Conservation (phyloP, 1,140 invertebrate species). For the Sitophilus oryzae region DNA sequence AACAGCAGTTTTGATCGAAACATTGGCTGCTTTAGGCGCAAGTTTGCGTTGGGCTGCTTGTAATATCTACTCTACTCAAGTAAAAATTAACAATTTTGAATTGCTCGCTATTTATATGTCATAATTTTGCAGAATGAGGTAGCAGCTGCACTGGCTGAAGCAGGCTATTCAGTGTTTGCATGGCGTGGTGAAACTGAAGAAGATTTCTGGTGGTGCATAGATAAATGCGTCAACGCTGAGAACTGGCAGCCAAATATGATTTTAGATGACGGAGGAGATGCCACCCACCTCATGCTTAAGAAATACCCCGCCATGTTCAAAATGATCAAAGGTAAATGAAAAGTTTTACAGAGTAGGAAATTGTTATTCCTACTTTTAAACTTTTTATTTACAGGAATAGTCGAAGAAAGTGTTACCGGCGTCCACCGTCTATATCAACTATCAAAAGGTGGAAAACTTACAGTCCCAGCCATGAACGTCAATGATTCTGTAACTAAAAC, state of each 20-base stretch:
- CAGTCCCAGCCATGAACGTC: constrained; percentile 98
- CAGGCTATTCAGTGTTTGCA: constrained; percentile 84
- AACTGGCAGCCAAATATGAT: constrained; percentile 99
- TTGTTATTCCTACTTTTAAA: neutral
- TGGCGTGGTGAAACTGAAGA: constrained; percentile 96
- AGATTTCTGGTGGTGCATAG: constrained; percentile 99
- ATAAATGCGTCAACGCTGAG: constrained; percentile 85
- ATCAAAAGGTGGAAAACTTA: constrained; percentile 88
- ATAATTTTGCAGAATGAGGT: constrained; percentile 83
- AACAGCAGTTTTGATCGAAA: constrained; percentile 94
- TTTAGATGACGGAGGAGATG: constrained; percentile 94
- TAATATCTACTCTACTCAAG: constrained; percentile 97
- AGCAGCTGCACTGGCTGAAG: constrained; percentile 90
- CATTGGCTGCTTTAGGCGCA: constrained; percentile 82
- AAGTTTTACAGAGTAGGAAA: neutral
- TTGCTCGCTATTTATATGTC: no score
- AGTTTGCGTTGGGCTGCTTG: constrained; percentile 93
- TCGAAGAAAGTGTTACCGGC: constrained; percentile 96
- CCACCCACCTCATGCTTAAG: constrained; percentile 94
- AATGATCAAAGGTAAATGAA: constrained; percentile 74
- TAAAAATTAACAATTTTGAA: constrained; percentile 33
- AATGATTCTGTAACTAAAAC: constrained; percentile 98
- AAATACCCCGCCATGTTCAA: constrained; percentile 94
- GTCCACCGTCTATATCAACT: constrained; percentile 95
- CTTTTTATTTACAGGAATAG: constrained; percentile 64